A percentile compares a stretch with the other conserved stretches of the same genome.
phyloP scores from a whole-genome alignment of 2,888 invertebrate genomes.

The Cryptocephalus moraei region DNA sequence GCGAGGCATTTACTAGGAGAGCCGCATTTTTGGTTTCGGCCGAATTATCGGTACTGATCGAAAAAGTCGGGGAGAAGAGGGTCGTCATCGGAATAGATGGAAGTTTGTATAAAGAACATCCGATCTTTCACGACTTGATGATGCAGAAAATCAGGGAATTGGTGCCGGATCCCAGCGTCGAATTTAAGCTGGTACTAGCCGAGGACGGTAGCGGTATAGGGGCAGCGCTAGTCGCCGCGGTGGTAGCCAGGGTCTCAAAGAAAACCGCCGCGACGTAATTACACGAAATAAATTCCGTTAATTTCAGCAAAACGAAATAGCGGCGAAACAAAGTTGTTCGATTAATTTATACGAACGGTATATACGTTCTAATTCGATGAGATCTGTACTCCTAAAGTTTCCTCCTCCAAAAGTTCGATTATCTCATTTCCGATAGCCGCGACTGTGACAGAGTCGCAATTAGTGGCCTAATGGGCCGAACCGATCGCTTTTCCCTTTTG shows the following conservation, averaged over 20 bases:
- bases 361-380: no score
- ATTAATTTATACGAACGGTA: no score
- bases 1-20: conserved; percentile 82
- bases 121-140: conserved; percentile 57
- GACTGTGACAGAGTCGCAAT: conserved; percentile 34
- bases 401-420: conserved; percentile 26
- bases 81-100: conserved; percentile 96
- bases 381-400: no score
- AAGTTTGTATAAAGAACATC: conserved; percentile 93
- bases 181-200: conserved; percentile 84
- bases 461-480: conserved; percentile 34
- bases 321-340: no score
- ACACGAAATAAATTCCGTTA: no score
- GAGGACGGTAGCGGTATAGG: conserved; percentile 96
- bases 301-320: no score
- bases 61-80: conserved; percentile 78
- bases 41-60: conserved; percentile 78
- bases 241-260: conserved; percentile 42
- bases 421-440: conserved; percentile 35
- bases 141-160: conserved; percentile 21
- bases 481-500: conserved; percentile 24
- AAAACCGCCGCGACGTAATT: background rate
- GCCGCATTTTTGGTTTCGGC: conserved; percentile 91
- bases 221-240: conserved; percentile 92
- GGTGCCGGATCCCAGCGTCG: conserved; percentile 12